Base-by-base conservation (phyloP, 2,888 invertebrate genomes). In the Stictocephala bisonia region DNA sequence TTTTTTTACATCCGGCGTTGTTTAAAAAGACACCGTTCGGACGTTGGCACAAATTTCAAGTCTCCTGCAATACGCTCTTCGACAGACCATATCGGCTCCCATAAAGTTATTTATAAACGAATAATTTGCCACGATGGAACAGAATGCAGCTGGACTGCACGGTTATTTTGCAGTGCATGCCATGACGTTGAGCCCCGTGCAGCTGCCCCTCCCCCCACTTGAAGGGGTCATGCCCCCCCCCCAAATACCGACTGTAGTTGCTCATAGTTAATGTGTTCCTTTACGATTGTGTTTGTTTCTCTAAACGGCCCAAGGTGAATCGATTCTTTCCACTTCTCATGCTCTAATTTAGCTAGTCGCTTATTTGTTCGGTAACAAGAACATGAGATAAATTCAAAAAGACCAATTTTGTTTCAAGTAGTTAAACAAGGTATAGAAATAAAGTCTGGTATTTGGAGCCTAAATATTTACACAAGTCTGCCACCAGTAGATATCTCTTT, bases 131-230 rank as follows among this genome's bases (percentile, higher is more conserved):
- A 22, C 41, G 60, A 40, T 60, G 41, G n/a, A 24, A 15, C 26
- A 15, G 56, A 18, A 18, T n/a, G 69, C 69, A 69, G 69, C 69
- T 69, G 69, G n/a, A 44, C 18, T 27, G n/a, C 69, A 69, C 69
- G 69, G 69, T 48, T 53, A 69, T 69, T 69, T 53, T 69, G 69
- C 51, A 51, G 24, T 53, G 69, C 69, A 69, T 40, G 22, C 51
- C 69, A 51, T 69, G 69, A 69, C 29, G 24, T 44, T 26, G 4
- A 41, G 26, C 27, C 31, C 31, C 40, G 4, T 60, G 35, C 20
- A 18, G 35, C n/a, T 60, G 35, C 24, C 60, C 60, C 60, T 11
- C 22, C 24, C 60, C 24, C 40, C 3, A 15, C n/a, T 20, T n/a
- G n/a, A n/a, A n/a, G n/a, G n/a, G n/a, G n/a, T n/a, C n/a, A n/a